A percentile compares a stretch with the other conserved stretches of the same genome.
Evolutionary conservation across 1,140 invertebrate genomes (phyloP).

Genomic region (Carposina sasakii): DNA sequence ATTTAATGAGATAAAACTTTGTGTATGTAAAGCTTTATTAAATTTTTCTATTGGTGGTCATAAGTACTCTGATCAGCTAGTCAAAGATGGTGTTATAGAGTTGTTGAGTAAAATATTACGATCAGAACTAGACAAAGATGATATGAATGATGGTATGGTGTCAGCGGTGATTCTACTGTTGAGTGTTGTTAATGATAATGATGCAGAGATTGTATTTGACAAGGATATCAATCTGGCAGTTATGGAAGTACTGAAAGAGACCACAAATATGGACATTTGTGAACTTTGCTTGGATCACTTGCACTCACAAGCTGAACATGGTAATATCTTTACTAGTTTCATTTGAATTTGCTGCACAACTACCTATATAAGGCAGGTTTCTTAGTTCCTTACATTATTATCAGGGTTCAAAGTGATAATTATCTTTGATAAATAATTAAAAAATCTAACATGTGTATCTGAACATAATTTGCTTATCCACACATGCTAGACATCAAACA

Average conservation of each 20-base stretch:
- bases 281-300: conserved; percentile 84
- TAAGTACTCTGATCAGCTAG: conserved; percentile 76
- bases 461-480: no score
- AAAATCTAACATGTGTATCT: no score
- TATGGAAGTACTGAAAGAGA: conserved; percentile 75
- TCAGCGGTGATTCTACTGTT: conserved; percentile 80
- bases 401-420: no score
- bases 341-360: no score
- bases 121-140: conserved; percentile 42
- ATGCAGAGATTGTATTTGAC: conserved; percentile 73
- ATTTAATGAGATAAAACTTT: conserved; percentile 54
- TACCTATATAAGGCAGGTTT: no score
- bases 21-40: conserved; percentile 77
- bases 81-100: conserved; percentile 79
- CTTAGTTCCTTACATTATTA: no score
- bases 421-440: no score
- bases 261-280: conserved; percentile 78
- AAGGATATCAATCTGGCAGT: conserved; percentile 73
- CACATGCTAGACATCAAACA: no score
- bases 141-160: conserved; percentile 61
- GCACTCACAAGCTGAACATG: conserved; percentile 82
- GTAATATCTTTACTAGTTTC: conserved; percentile 50
- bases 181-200: conserved; percentile 82
- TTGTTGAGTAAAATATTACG: conserved; percentile 69
- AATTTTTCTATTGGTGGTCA: conserved; percentile 86